Percentiles rank a stretch among this genome's conserved stretches.
Evolutionary conservation across 2,113 vertebrate species (phyloP).

Genomic region (Oplegnathus fasciatus): DNA sequence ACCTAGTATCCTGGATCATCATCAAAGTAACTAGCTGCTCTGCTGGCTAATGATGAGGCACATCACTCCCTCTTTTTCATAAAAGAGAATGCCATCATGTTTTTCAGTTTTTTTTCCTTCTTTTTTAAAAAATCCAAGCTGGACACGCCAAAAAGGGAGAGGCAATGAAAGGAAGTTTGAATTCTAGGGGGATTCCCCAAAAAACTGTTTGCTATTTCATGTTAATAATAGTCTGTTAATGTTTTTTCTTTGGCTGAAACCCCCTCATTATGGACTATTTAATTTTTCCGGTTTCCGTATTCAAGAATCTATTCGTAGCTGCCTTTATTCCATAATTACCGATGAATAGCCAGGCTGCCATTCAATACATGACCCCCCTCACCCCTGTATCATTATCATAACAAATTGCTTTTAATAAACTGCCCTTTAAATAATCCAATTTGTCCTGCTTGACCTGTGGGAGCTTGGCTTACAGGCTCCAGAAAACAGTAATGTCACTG

Average conservation of each 20-base stretch:
- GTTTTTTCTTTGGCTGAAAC: conserved; percentile 22
- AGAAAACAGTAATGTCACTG: conserved; percentile 60
- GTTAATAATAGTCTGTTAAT: conserved; percentile 36
- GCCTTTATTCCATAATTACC: conserved; percentile 64
- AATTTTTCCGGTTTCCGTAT: conserved; percentile 50
- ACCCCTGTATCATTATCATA: conserved; percentile 20
- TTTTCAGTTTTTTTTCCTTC: not conserved
- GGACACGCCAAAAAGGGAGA: not conserved
- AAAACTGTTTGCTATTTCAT: not conserved
- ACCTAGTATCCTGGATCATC: conserved; percentile 4
- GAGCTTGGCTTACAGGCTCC: conserved; percentile 61
- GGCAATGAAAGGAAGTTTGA: not conserved
- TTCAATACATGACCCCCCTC: conserved; percentile 19
- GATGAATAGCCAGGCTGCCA: conserved; percentile 41
- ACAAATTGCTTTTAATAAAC: conserved; percentile 66
- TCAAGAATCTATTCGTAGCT: conserved; percentile 51
- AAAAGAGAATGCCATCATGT: conserved; percentile 6
- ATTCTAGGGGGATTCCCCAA: conserved; percentile 33
- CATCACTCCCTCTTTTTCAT: conserved; percentile 13
- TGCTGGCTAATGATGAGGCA: conserved; percentile 9
- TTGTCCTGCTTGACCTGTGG: conserved; percentile 65
- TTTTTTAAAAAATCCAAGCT: conserved; percentile 23
- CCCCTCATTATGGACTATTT: conserved; percentile 11
- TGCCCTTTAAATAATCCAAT: conserved; percentile 58
- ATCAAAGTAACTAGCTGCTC: conserved; percentile 16